Evolutionary conservation across 2,888 invertebrate genomes (phyloP).

Genomic region (Antheraea yamamai): DNA sequence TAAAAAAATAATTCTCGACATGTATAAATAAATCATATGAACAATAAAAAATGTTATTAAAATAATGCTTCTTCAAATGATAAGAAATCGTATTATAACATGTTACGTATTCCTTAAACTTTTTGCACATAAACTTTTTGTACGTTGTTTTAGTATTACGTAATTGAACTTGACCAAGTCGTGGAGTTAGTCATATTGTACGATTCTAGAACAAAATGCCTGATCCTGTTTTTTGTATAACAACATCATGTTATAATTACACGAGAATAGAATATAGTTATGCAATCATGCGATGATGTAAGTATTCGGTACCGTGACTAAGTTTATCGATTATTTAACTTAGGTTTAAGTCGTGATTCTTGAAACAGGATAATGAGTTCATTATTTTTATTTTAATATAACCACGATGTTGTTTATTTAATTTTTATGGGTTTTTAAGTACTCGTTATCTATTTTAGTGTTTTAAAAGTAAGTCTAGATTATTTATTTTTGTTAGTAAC

Average conservation of each 20-base stretch:
- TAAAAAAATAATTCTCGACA: too few relatives aligned
- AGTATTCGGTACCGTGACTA: slow-evolving; percentile 4
- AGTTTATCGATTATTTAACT: not conserved
- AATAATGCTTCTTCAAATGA: not conserved
- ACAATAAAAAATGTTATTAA: not conserved
- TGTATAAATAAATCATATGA: not conserved
- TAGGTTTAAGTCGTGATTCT: slow-evolving; percentile 1
- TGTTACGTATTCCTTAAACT: not conserved
- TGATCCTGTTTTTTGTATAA: slow-evolving; percentile 13
- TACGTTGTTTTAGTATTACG: slow-evolving; percentile 14
- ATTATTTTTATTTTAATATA: not conserved
- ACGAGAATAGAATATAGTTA: slow-evolving; percentile 12
- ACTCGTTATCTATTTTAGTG: not conserved
- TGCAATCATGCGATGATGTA: slow-evolving; percentile 8
- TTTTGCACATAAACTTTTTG: slow-evolving; percentile 10
- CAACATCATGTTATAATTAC: slow-evolving; percentile 18
- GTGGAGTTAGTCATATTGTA: slow-evolving; percentile 14
- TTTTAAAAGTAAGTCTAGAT: not conserved
- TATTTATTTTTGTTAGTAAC: too few relatives aligned
- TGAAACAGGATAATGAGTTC: not conserved
- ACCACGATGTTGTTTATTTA: not conserved
- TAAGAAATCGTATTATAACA: not conserved
- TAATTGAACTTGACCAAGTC: slow-evolving; percentile 15
- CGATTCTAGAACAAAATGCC: slow-evolving; percentile 9
- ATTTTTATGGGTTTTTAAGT: not conserved